Conservation (phyloP, 2,113 vertebrate species). For the Planiliza haematocheilus region DNA sequence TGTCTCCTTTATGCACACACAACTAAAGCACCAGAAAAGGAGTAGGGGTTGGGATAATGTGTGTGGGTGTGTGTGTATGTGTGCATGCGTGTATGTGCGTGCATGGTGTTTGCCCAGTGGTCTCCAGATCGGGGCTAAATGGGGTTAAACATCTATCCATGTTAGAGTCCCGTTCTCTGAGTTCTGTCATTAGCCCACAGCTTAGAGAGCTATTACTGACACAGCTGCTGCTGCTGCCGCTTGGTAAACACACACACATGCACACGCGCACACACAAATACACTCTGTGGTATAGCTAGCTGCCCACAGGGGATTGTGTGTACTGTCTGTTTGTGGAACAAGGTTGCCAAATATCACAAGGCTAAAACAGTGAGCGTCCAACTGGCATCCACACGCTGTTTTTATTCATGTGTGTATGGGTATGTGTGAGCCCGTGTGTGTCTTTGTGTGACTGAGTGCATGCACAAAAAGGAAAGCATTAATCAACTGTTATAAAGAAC, state of each 20-base stretch:
- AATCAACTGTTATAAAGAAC: constrained; percentile 17
- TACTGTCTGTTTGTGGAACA: constrained; percentile 76
- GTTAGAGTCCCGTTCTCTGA: constrained; percentile 78
- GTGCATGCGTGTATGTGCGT: constrained; percentile 33
- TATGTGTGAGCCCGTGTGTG: constrained; percentile 46
- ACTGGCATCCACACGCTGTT: constrained; percentile 63
- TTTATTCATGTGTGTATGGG: constrained; percentile 45
- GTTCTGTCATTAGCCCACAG: constrained; percentile 80
- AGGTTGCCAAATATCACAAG: constrained; percentile 75
- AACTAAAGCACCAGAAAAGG: constrained; percentile 59
- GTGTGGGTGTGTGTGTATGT: constrained; percentile 27
- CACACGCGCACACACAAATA: constrained; percentile 46
- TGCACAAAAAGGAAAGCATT: constrained; percentile 22
- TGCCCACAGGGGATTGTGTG: constrained; percentile 71
- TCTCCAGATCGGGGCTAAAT: constrained; percentile 81
- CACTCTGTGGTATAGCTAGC: constrained; percentile 66
- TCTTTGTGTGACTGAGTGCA: constrained; percentile 22
- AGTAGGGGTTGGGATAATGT: constrained; percentile 39
- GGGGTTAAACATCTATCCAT: constrained; percentile 83
- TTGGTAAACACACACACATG: constrained; percentile 73
- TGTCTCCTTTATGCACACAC: constrained; percentile 49
- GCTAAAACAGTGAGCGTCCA: constrained; percentile 67
- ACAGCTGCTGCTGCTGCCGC: constrained; percentile 79
- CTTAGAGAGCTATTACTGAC: constrained; percentile 82
- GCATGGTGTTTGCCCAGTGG: constrained; percentile 71